phyloP scores from a whole-genome alignment of 2,888 invertebrate species.

The Tenodera sinensis region DNA sequence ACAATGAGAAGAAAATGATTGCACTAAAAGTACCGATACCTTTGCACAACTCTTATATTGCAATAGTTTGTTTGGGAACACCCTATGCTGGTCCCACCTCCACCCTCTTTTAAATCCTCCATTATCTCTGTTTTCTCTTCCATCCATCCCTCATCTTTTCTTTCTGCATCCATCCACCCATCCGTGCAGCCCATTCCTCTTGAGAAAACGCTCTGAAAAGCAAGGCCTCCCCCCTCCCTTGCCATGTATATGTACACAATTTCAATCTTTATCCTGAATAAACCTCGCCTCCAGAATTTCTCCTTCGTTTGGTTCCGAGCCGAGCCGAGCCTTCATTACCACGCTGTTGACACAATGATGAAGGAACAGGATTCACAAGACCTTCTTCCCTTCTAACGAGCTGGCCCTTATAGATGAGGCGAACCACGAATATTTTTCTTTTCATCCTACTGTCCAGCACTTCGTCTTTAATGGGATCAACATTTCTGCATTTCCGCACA shows the following conservation, averaged over 20 bases:
- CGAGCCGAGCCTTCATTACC: slow-evolving; percentile 16
- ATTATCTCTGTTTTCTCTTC: slow-evolving; percentile 9
- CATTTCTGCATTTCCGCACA: neutral
- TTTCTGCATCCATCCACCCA: neutral
- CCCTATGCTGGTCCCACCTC: neutral
- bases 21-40: no score
- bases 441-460: neutral
- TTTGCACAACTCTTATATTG: neutral
- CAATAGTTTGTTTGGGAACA: neutral
- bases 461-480: neutral
- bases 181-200: slow-evolving; percentile 2
- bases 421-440: neutral
- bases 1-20: no score
- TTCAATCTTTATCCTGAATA: slow-evolving; percentile 29
- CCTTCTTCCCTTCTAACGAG: neutral
- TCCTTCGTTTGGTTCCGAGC: neutral
- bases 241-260: slow-evolving; percentile 27
- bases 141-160: neutral
- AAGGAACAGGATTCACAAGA: neutral
- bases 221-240: neutral
- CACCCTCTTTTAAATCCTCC: slow-evolving; percentile 10
- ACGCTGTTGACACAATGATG: slow-evolving; percentile 22
- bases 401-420: neutral
- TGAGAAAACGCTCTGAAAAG: neutral
- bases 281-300: slow-evolving; percentile 17